phyloP scores from a whole-genome alignment of 2,888 invertebrate genomes.

The Drosophila meridionalis region DNA sequence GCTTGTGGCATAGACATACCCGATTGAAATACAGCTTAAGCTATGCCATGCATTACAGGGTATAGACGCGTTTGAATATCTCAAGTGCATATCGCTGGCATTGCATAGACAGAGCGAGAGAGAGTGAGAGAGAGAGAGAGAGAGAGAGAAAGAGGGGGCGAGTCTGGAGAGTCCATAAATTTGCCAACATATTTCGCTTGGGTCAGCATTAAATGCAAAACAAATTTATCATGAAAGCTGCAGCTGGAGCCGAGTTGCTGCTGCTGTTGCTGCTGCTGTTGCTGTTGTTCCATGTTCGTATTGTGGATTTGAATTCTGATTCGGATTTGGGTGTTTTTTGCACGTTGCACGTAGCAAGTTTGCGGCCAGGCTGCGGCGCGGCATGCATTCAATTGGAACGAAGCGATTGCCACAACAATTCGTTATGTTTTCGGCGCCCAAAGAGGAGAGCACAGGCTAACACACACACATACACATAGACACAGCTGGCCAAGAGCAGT shows the following conservation, averaged over 20 bases:
- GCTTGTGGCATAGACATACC: no score
- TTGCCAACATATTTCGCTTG: constrained; percentile 58
- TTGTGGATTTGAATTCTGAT: constrained; percentile 51
- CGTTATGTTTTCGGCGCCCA: constrained; percentile 79
- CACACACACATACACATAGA: constrained; percentile 16
- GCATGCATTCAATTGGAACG: constrained; percentile 83
- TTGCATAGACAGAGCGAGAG: neutral
- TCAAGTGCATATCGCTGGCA: constrained; percentile 44
- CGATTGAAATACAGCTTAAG: neutral
- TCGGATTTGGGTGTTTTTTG: constrained; percentile 29
- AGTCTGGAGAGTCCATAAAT: constrained; percentile 56
- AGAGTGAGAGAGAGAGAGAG: neutral
- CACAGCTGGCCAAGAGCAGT: constrained; percentile 53
- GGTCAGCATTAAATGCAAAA: constrained; percentile 66
- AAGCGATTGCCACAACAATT: constrained; percentile 82
- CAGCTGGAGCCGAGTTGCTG: constrained; percentile 20
- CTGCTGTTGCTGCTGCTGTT: neutral
- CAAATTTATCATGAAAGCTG: constrained; percentile 64
- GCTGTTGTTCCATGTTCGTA: constrained; percentile 12
- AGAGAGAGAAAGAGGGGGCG: neutral
- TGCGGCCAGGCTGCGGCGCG: constrained; percentile 59
- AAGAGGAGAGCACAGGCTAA: constrained; percentile 14
- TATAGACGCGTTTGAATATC: constrained; percentile 24
- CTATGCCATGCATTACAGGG: constrained; percentile 10
- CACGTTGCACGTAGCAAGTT: constrained; percentile 36